These are phyloP conservation scores for Leptura quadrifasciata DNA, from an alignment of 2,888 invertebrate species.

Conservation along the genomic window DNA sequence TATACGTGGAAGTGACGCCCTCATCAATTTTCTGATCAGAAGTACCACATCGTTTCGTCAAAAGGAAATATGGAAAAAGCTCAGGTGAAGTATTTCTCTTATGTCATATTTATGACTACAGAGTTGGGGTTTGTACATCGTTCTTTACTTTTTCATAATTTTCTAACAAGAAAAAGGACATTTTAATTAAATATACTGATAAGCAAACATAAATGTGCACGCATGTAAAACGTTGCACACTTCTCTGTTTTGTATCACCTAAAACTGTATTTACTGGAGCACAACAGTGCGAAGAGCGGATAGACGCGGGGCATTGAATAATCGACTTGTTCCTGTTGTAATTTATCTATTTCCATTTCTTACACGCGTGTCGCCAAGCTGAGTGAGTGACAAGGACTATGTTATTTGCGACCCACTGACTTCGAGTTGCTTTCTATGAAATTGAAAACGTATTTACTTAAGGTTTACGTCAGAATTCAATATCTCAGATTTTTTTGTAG, in stretches of 20 bases:
- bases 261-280: constrained; percentile 4
- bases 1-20: too few species aligned
- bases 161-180: background rate
- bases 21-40: too few species aligned
- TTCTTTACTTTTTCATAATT: too few species aligned
- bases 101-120: too few species aligned
- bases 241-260: background rate
- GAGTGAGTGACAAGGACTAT: constrained; percentile 28
- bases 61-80: too few species aligned
- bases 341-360: constrained; percentile 32
- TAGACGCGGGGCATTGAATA: constrained; percentile 15
- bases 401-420: constrained; percentile 33
- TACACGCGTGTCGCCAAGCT: constrained; percentile 17
- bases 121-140: too few species aligned
- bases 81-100: too few species aligned
- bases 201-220: background rate
- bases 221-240: background rate
- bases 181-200: background rate
- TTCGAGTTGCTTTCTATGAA: constrained; percentile 25
- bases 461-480: constrained; percentile 6
- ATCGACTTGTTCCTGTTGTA: constrained; percentile 26
- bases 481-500: constrained; percentile 1
- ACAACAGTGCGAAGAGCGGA: background rate
- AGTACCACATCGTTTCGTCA: too few species aligned
- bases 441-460: constrained; percentile 33